Conservation (phyloP, 1,140 invertebrate genomes). For the Neodiprion virginianus region DNA sequence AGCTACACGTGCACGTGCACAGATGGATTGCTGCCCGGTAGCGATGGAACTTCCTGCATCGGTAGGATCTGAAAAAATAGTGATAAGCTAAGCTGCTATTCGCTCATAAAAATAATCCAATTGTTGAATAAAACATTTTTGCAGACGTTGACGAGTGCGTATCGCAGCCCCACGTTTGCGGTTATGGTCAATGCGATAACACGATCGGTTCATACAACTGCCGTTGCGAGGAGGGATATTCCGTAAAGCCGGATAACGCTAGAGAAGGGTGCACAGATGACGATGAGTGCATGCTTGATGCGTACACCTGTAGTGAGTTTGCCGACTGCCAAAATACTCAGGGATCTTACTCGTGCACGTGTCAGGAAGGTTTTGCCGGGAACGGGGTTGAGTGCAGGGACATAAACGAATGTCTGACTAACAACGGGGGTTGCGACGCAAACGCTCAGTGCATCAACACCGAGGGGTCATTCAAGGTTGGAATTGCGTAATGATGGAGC, state of each 20-base stretch:
- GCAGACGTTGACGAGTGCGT: slow-evolving; percentile 78
- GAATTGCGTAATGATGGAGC: slow-evolving; percentile 37
- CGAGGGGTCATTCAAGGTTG: slow-evolving; percentile 80
- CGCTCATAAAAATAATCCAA: not conserved
- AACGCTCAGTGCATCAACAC: slow-evolving; percentile 88
- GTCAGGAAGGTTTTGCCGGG: slow-evolving; percentile 84
- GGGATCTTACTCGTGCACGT: slow-evolving; percentile 84
- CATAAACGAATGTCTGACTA: slow-evolving; percentile 81
- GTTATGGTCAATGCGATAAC: slow-evolving; percentile 78
- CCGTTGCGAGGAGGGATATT: slow-evolving; percentile 79
- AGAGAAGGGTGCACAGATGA: slow-evolving; percentile 80
- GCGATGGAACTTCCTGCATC: slow-evolving; percentile 73
- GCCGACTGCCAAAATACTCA: slow-evolving; percentile 84
- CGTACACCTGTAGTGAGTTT: slow-evolving; percentile 79
- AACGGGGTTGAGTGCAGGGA: slow-evolving; percentile 78
- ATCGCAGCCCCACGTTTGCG: slow-evolving; percentile 74
- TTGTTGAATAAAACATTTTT: not conserved
- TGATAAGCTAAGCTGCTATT: not conserved
- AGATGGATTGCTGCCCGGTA: slow-evolving; percentile 73
- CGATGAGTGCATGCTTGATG: slow-evolving; percentile 84
- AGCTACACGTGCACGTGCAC: slow-evolving; percentile 81
- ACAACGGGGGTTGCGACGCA: slow-evolving; percentile 84
- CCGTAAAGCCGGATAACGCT: slow-evolving; percentile 74
- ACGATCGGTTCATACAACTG: slow-evolving; percentile 86
- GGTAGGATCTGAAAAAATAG: slow-evolving; percentile 58